A percentile compares a stretch with the other conserved stretches of the same genome.
These are phyloP conservation scores for Villa cingulata DNA, from an alignment of 2,888 invertebrate genomes.

Conservation along the genomic window DNA sequence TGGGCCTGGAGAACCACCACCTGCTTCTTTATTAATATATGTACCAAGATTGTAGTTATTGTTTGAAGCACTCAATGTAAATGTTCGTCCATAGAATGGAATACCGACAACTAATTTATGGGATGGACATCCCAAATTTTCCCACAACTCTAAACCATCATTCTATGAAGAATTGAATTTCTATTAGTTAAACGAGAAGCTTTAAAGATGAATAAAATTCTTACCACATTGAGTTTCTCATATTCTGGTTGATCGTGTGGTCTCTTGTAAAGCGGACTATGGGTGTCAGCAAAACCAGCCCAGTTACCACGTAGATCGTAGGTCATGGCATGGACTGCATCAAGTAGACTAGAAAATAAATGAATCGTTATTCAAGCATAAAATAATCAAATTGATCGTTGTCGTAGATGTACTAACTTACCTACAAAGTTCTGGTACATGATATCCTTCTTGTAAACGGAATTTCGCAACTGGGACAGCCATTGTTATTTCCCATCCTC, in stretches of 20 bases:
- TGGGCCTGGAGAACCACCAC: constrained; percentile 71
- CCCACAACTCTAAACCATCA: constrained; percentile 78
- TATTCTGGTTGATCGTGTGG: constrained; percentile 83
- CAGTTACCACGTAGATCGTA: constrained; percentile 79
- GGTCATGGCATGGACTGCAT: constrained; percentile 76
- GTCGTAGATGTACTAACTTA: too few relatives aligned
- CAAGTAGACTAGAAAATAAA: constrained; percentile 51
- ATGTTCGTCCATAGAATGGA: constrained; percentile 80
- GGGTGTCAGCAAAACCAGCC: constrained; percentile 83
- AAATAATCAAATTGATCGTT: too few relatives aligned
- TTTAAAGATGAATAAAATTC: constrained; percentile 24
- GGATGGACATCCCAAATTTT: constrained; percentile 73
- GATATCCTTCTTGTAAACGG: constrained; percentile 76
- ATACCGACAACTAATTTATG: constrained; percentile 79
- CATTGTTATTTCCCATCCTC: constrained; percentile 77
- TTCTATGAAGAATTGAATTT: constrained; percentile 41
- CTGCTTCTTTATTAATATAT: constrained; percentile 81
- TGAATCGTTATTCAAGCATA: too few relatives aligned
- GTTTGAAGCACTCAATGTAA: constrained; percentile 66
- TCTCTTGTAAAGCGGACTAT: constrained; percentile 73
- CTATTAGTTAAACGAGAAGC: background rate
- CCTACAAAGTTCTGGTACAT: constrained; percentile 81
- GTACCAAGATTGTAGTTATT: constrained; percentile 73
- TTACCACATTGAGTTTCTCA: constrained; percentile 77
- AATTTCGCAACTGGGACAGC: constrained; percentile 82